phyloP scores from a whole-genome alignment of 2,888 invertebrate genomes.

The Andrena bucephala region DNA sequence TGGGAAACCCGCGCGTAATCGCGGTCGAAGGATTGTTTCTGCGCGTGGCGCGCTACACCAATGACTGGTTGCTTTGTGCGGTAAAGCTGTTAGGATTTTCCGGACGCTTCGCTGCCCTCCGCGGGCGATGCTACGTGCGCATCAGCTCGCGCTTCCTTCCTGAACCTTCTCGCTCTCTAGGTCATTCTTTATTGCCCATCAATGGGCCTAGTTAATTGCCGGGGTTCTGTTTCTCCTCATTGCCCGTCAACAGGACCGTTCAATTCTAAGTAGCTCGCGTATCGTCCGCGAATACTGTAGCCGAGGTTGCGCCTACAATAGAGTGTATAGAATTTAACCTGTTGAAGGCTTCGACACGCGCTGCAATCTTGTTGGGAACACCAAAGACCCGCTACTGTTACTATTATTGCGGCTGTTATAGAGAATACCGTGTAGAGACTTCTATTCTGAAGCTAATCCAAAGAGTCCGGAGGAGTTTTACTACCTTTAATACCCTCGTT shows the following conservation, averaged over 20 bases:
- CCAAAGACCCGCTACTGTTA: too few relatives aligned
- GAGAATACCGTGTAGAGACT: too few relatives aligned
- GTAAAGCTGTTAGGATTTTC: slow-evolving; percentile 70
- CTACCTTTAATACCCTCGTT: too few relatives aligned
- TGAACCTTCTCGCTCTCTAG: not conserved
- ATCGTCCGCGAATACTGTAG: not conserved
- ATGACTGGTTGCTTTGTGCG: slow-evolving; percentile 58
- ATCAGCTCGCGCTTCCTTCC: slow-evolving; percentile 27
- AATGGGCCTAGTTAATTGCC: not conserved
- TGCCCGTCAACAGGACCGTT: not conserved
- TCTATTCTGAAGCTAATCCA: too few relatives aligned
- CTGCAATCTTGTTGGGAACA: too few relatives aligned
- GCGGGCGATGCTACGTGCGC: not conserved
- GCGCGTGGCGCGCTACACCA: slow-evolving; percentile 34
- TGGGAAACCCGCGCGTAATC: slow-evolving; percentile 68
- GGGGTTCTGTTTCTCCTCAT: not conserved
- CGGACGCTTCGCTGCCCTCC: slow-evolving; percentile 31
- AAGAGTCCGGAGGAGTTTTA: too few relatives aligned
- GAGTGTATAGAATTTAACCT: not conserved
- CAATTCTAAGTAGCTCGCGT: not conserved
- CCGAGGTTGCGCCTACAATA: not conserved
- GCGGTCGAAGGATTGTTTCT: slow-evolving; percentile 54
- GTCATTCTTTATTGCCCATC: not conserved
- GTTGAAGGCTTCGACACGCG: not conserved
- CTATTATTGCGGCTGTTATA: too few relatives aligned